Evolutionary conservation across 2,888 invertebrate species (phyloP).

Genomic region (Ectemnius cavifrons): DNA sequence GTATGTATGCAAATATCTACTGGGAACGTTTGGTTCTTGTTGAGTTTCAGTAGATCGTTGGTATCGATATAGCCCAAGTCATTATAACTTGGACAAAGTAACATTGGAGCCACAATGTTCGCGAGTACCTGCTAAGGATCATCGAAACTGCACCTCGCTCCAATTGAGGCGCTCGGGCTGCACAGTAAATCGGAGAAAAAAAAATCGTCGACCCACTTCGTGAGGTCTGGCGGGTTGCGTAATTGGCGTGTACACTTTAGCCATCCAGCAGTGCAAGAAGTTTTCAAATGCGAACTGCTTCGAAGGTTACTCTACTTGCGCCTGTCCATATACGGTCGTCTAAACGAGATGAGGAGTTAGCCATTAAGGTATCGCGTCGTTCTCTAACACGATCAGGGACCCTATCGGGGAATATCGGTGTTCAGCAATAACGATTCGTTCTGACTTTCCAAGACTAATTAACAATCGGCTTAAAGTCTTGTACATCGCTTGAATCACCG

Average conservation of each 20-base stretch:
- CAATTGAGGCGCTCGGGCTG: not conserved
- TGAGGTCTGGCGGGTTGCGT: slow-evolving; percentile 54
- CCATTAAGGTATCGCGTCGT: slow-evolving; percentile 25
- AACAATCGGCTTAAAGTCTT: too few species aligned
- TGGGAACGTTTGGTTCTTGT: too few species aligned
- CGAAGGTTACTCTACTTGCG: slow-evolving; percentile 47
- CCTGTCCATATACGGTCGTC: slow-evolving; percentile 55
- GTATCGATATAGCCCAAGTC: too few species aligned
- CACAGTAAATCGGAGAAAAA: slow-evolving; percentile 5
- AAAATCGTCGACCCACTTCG: slow-evolving; percentile 60
- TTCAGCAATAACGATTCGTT: not conserved
- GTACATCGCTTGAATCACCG: too few species aligned
- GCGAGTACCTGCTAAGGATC: too few species aligned
- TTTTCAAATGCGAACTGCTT: slow-evolving; percentile 39
- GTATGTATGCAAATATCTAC: too few species aligned
- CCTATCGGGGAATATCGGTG: not conserved
- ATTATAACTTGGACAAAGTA: too few species aligned
- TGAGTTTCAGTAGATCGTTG: too few species aligned
- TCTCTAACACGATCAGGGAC: not conserved
- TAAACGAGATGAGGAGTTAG: slow-evolving; percentile 48
- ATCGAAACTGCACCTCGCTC: not conserved
- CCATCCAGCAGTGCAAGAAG: slow-evolving; percentile 9
- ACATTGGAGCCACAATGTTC: too few species aligned
- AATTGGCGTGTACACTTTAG: slow-evolving; percentile 43
- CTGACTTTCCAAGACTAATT: not conserved